These are phyloP conservation scores for Alaudala cheleensis DNA, from an alignment of 2,113 vertebrate species.

Conservation along the genomic window DNA sequence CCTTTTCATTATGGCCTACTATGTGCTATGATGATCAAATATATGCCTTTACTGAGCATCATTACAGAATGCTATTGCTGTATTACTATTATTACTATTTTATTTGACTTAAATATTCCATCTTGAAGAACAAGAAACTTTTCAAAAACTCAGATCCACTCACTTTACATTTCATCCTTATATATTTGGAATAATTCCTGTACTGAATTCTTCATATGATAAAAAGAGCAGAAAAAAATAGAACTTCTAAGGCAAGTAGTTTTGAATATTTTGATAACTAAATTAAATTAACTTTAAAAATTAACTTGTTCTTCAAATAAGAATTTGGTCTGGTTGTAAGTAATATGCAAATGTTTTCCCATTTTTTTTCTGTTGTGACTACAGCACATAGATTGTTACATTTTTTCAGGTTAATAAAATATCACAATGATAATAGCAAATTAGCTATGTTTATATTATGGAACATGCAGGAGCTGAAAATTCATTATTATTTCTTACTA, in stretches of 20 bases:
- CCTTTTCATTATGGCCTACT: neutral
- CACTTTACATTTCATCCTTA: neutral
- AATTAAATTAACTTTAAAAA: neutral
- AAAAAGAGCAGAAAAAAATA: neutral
- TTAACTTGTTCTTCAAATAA: neutral
- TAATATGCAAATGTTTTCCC: neutral
- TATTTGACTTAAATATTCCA: neutral
- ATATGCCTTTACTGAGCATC: neutral
- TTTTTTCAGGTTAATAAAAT: neutral
- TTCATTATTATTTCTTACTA: constrained; percentile 2
- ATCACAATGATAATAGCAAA: neutral
- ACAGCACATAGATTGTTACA: neutral
- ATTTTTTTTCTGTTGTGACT: neutral
- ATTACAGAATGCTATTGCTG: neutral
- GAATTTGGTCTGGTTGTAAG: neutral
- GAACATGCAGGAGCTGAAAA: neutral
- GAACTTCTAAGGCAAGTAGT: neutral
- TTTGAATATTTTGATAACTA: neutral
- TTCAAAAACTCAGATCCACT: neutral
- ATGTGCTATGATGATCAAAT: neutral
- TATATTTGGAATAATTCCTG: neutral
- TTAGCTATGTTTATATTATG: neutral
- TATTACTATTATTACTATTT: neutral
- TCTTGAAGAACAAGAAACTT: neutral
- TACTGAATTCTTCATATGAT: neutral